Evolutionary conservation across 2,113 vertebrate genomes (phyloP).

Genomic region (Thinocorus orbignyianus): DNA sequence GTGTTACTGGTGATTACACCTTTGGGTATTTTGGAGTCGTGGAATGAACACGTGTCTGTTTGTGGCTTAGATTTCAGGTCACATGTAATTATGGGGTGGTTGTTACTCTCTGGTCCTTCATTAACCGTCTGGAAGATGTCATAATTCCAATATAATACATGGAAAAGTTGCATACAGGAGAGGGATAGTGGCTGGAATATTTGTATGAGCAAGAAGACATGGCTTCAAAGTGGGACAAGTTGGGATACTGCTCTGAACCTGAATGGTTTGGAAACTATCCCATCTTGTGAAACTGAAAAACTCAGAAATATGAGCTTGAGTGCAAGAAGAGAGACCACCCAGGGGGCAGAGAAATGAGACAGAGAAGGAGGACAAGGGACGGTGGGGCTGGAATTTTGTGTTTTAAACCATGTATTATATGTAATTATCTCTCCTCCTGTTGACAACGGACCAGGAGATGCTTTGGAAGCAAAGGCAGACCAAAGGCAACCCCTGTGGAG

Average conservation of each 20-base stretch:
- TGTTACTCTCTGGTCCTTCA: not conserved
- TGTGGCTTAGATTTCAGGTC: not conserved
- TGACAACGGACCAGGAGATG: not conserved
- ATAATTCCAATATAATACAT: constrained; percentile 52
- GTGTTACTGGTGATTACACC: not conserved
- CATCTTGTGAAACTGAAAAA: not conserved
- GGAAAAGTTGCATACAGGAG: not conserved
- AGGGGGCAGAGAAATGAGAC: not conserved
- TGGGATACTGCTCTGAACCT: not conserved
- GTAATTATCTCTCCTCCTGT: not conserved
- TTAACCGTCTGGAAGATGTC: not conserved
- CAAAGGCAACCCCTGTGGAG: not conserved
- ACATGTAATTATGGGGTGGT: fast-evolving
- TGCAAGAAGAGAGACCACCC: not conserved
- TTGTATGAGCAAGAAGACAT: not conserved
- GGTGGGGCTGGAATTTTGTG: not conserved
- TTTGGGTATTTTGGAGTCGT: not conserved
- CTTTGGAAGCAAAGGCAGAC: not conserved
- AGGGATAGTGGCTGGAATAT: not conserved
- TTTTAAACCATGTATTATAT: constrained; percentile 51
- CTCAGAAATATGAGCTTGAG: not conserved
- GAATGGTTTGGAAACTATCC: not conserved
- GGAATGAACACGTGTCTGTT: not conserved
- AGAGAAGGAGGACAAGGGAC: not conserved
- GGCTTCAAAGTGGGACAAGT: not conserved